Percentiles rank a stretch among this genome's conserved stretches.
These are phyloP conservation scores for Prionchulus punctatus DNA, from an alignment of 2,888 invertebrate genomes.

Conservation along the genomic window DNA sequence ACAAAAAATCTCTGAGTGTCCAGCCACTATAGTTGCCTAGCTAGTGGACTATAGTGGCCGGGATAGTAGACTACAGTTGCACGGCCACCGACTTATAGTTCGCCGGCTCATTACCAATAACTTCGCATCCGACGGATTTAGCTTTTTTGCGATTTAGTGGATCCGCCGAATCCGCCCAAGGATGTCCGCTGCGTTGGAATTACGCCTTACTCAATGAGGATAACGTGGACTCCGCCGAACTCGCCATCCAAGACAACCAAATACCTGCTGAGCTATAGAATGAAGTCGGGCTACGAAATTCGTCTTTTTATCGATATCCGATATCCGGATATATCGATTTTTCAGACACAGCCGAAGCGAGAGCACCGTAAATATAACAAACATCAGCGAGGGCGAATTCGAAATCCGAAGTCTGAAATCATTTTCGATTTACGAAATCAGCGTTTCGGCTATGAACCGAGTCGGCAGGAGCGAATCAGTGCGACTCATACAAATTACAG, in stretches of 20 bases:
- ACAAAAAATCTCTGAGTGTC: too few species aligned
- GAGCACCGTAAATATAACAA: neutral
- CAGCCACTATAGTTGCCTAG: too few species aligned
- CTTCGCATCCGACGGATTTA: too few species aligned
- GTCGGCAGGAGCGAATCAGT: slow-evolving; percentile 5
- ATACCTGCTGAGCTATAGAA: slow-evolving; percentile 7
- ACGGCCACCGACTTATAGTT: too few species aligned
- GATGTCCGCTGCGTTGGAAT: slow-evolving; percentile 8
- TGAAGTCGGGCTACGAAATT: neutral
- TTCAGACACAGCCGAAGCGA: slow-evolving; percentile 1
- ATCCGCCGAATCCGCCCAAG: slow-evolving; percentile 5
- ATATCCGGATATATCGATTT: too few species aligned
- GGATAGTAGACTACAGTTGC: too few species aligned
- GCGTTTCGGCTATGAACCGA: slow-evolving; percentile 3
- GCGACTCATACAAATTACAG: slow-evolving; percentile 13
- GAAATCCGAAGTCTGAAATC: slow-evolving; percentile 7
- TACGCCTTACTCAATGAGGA: slow-evolving; percentile 10
- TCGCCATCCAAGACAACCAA: neutral
- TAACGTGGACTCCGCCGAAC: slow-evolving; percentile 8
- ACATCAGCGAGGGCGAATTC: slow-evolving; percentile 2
- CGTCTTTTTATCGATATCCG: too few species aligned
- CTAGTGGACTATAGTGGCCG: too few species aligned
- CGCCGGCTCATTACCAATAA: too few species aligned
- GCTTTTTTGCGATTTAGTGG: too few species aligned
- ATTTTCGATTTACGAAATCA: slow-evolving; percentile 14